These are phyloP conservation scores for Lamproptera curius DNA, from an alignment of 2,888 invertebrate genomes.

Conservation along the genomic window DNA sequence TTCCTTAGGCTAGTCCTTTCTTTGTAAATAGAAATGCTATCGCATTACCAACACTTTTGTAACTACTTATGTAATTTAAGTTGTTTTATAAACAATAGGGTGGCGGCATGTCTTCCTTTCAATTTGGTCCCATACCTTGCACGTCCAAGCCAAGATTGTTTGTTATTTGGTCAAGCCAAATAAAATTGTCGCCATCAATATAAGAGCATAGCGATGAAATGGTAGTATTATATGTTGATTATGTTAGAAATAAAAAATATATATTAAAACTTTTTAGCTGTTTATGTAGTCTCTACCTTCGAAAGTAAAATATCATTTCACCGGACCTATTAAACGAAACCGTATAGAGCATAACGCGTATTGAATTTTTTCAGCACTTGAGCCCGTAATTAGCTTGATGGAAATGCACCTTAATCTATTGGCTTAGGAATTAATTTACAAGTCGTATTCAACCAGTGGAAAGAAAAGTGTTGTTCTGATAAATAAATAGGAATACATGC, in stretches of 20 bases:
- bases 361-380: conserved; percentile 39
- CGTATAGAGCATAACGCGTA: conserved; percentile 37
- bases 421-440: conserved; percentile 48
- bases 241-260: background rate
- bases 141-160: no score
- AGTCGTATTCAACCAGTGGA: conserved; percentile 36
- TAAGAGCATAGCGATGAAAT: no score
- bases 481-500: conserved; percentile 42
- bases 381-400: conserved; percentile 31
- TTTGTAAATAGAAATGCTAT: no score
- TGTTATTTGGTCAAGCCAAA: no score
- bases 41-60: no score
- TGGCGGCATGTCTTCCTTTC: no score
- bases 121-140: no score
- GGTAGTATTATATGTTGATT: no score
- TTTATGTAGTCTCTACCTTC: conserved; percentile 36
- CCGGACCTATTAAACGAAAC: conserved; percentile 49
- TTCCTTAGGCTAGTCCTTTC: no score
- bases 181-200: no score
- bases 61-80: no score
- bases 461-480: conserved; percentile 58
- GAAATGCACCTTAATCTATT: conserved; percentile 47
- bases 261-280: background rate
- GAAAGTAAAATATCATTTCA: conserved; percentile 71
- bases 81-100: no score